phyloP scores from a whole-genome alignment of 2,888 invertebrate genomes.

The Ephialtes manifestator region DNA sequence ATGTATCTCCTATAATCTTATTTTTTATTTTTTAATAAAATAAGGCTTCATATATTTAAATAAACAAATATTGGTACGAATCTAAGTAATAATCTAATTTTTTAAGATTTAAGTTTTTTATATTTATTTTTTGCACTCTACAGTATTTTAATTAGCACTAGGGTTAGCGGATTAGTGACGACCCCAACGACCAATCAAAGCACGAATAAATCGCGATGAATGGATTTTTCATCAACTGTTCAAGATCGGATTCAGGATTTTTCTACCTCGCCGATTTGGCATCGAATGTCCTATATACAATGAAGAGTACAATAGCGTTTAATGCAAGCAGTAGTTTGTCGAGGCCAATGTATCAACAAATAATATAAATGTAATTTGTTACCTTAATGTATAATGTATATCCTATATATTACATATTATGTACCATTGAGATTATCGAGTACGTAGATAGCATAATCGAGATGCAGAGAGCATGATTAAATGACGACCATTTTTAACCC shows the following conservation, averaged over 20 bases:
- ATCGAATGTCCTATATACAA: neutral
- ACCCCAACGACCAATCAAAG: no score
- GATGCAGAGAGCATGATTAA: constrained; percentile 32
- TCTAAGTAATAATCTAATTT: neutral
- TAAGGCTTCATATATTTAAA: no score
- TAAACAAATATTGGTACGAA: no score
- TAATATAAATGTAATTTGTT: neutral
- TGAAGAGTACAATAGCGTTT: neutral
- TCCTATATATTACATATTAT: neutral
- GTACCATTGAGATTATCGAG: neutral
- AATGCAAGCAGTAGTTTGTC: neutral
- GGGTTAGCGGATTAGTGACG: no score
- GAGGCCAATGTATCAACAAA: neutral
- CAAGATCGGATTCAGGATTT: neutral
- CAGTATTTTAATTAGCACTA: no score
- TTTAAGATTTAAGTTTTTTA: no score
- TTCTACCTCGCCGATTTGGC: neutral
- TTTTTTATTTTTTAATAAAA: no score
- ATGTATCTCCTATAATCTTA: no score
- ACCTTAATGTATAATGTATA: neutral
- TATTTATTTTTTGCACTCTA: neutral
- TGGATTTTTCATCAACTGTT: no score
- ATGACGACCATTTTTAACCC: constrained; percentile 28
- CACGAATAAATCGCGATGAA: no score
- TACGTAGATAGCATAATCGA: constrained; percentile 6